Base-by-base conservation (phyloP, 2,888 invertebrate genomes). In the Colostygia pectinataria region DNA sequence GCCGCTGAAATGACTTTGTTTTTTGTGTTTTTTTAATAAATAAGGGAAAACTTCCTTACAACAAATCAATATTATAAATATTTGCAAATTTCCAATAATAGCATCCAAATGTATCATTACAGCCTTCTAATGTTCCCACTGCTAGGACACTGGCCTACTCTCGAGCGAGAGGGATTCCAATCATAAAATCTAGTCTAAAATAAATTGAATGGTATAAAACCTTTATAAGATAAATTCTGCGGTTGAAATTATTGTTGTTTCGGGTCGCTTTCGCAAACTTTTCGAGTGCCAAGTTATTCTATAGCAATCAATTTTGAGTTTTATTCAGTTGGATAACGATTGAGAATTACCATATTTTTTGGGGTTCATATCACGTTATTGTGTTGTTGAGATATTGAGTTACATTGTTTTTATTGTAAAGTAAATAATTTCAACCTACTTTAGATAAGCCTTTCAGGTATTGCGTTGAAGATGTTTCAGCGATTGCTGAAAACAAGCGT, bases 141-240 rank as follows among this genome's bases (percentile, higher is more conserved):
- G n/a, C n/a, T n/a, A n/a, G n/a, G n/a, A n/a, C n/a, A n/a, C n/a
- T n/a, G n/a, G n/a, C n/a, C n/a, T n/a, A n/a, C n/a, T n/a, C n/a
- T n/a, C n/a, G n/a, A n/a, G n/a, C n/a, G n/a, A n/a, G n/a, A n/a
- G n/a, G n/a, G n/a, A n/a, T n/a, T n/a, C n/a, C n/a, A n/a, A n/a
- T n/a, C n/a, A n/a, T n/a, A n/a, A n/a, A n/a, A 53, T 51, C 37
- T 51, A 48, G 50, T 55, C 44, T 28, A 44, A 59, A 53, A 57
- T 53, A 53, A 57, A 60, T 57, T 49, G 49, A 52, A 53, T 31
- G 18, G 45, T 53, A 57, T 55, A 57, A 57, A 60, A 57, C 57
- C 49, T 57, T 57, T 52, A 0, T 14, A 32, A 47, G 55, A 60
- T 53, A 60, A 52, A 54, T 55, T 55, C 42, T 29, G 27, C 46